Evolutionary conservation across 2,113 vertebrate species (phyloP), one percentile per base, ranked within the genome.

Genomic region (Condylura cristata): DNA sequence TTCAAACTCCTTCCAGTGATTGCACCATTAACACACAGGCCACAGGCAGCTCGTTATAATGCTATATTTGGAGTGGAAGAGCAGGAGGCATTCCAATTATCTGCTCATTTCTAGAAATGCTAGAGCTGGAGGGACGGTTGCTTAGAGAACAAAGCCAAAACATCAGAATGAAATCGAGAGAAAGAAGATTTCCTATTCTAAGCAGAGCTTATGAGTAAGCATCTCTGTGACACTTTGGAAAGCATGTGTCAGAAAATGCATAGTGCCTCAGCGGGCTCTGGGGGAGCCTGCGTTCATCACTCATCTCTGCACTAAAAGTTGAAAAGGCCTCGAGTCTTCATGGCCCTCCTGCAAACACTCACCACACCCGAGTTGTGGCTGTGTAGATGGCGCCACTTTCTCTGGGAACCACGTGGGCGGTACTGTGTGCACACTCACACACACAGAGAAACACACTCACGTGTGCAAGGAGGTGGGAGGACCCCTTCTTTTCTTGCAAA

Each of bases 91-190:
- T 92, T 83, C 41, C 22, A 22, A 56, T 68, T 85, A 85, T 92
- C 96, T 89, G 44, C 46, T 85, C 90, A 44, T 88, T 93, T 97
- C 97, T 96, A 91, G 91, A 95, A 94, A 95, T 6, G 70, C 86
- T 86, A 34, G 8, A 83, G 66, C 66, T 4, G 2, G 82, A 94
- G 70, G 65, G 34, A 86, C 70, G 26, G 91, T 96, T 96, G 93
- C 97, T 93, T 96, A 90, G 95, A 89, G 95, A 96, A 95, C 95
- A 74, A 89, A 92, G 86, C 83, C 83, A 88, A 94, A 90, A 96
- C 89, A 96, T 76, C 56, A 61, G 48, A 75, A 58, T 68, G 82
- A 95, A 90, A 76, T 46, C 0, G 4, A 96, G 58, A 76, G 56
- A 86, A 81, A 58, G 60, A 66, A 26, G 82, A 86, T 94, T 92